A percentile compares a stretch with the other conserved stretches of the same genome.
Conservation (phyloP, 2,113 vertebrate species). For the Illadopsis cleaveri region DNA sequence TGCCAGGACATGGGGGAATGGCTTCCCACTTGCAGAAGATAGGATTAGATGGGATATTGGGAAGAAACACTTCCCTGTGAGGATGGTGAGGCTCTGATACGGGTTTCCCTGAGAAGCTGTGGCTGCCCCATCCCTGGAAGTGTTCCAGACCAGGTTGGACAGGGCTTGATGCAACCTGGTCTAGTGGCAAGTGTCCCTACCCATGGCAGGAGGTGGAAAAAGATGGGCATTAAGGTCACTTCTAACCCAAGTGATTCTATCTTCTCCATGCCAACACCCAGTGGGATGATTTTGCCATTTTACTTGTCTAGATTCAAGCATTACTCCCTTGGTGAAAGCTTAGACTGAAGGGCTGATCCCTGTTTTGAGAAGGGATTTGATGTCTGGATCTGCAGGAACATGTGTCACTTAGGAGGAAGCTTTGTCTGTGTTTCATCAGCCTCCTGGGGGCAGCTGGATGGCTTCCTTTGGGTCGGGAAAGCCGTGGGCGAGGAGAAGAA, state of each 20-base stretch:
- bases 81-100: background rate
- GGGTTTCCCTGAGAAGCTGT: background rate
- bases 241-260: background rate
- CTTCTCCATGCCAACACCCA: rapidly evolving
- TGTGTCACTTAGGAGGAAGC: background rate
- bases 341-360: background rate
- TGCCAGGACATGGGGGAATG: background rate
- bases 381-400: background rate
- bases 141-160: background rate
- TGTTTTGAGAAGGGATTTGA: background rate
- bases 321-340: background rate
- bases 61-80: background rate
- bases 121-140: background rate
- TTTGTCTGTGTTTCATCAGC: background rate
- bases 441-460: background rate
- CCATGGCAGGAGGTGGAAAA: background rate
- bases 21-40: background rate
- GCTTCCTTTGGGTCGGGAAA: background rate
- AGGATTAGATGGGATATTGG: background rate
- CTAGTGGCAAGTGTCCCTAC: background rate
- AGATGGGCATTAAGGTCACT: background rate
- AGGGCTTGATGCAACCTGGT: background rate
- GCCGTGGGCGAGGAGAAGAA: background rate
- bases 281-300: background rate
- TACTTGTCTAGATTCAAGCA: background rate